These are phyloP conservation scores for Leptinotarsa tumamoca DNA, from an alignment of 2,888 invertebrate genomes.

Conservation along the genomic window DNA sequence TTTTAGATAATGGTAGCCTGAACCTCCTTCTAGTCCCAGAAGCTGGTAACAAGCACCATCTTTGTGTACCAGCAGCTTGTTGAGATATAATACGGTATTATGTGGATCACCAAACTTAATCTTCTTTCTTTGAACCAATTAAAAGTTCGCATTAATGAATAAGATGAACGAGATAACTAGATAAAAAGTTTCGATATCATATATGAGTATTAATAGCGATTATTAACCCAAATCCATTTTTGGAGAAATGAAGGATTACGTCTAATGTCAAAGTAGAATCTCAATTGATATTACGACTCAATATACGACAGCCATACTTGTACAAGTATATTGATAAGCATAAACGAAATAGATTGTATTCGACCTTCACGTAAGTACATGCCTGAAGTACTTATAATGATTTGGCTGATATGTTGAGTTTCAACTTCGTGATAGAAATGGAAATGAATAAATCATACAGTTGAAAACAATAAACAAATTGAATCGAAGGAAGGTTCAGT, in stretches of 20 bases:
- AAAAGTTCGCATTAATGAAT: no score
- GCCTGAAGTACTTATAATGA: background rate
- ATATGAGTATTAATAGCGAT: no score
- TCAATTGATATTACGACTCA: background rate
- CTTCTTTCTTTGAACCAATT: no score
- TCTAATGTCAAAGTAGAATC: background rate
- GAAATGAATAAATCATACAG: background rate
- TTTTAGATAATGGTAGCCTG: no score
- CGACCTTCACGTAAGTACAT: conserved; percentile 14
- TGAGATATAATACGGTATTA: no score
- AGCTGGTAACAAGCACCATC: no score
- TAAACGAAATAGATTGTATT: conserved; percentile 1
- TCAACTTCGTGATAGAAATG: conserved; percentile 1
- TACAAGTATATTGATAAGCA: background rate
- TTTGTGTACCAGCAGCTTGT: no score
- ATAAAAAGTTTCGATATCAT: no score
- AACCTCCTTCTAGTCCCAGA: no score
- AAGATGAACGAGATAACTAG: no score
- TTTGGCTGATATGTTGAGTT: background rate
- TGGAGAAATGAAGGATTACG: background rate
- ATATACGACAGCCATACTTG: background rate
- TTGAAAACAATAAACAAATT: background rate
- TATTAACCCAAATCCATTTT: no score
- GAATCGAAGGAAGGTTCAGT: background rate
- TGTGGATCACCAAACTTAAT: no score